These are phyloP conservation scores for Pollachius pollachius DNA, from an alignment of 2,113 vertebrate species.

Conservation along the genomic window DNA sequence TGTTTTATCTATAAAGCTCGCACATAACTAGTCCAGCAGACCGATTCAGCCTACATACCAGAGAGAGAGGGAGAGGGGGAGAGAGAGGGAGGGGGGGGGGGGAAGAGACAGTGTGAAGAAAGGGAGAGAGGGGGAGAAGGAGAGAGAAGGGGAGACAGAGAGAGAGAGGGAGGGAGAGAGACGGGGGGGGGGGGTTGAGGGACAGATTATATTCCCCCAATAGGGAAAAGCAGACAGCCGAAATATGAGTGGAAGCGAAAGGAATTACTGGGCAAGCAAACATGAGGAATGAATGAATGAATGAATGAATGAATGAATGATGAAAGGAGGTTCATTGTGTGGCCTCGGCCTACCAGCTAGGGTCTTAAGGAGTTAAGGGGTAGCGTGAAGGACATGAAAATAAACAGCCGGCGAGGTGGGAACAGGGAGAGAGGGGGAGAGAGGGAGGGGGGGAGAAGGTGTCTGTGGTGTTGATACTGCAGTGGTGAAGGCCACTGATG, in stretches of 20 bases:
- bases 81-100: slow-evolving; percentile 1
- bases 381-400: too few species aligned
- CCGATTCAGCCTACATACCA: slow-evolving; percentile 50
- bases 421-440: neutral
- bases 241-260: slow-evolving; percentile 22
- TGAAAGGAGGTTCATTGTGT: neutral
- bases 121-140: neutral
- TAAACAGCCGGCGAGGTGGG: neutral
- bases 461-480: slow-evolving; percentile 46
- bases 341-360: neutral
- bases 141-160: neutral
- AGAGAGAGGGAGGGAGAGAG: neutral
- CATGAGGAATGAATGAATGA: slow-evolving; percentile 11
- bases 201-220: neutral
- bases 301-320: too few species aligned
- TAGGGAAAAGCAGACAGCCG: too few species aligned
- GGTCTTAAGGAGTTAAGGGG: too few species aligned
- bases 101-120: too few species aligned
- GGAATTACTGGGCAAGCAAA: slow-evolving; percentile 17
- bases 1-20: slow-evolving; percentile 68
- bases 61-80: slow-evolving; percentile 34
- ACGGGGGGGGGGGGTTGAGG: too few species aligned
- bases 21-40: slow-evolving; percentile 50
- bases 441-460: slow-evolving; percentile 3
- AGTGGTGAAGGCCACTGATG: slow-evolving; percentile 64